phyloP scores from a whole-genome alignment of 1,140 invertebrate genomes.

The Aphelenchoides besseyi region DNA sequence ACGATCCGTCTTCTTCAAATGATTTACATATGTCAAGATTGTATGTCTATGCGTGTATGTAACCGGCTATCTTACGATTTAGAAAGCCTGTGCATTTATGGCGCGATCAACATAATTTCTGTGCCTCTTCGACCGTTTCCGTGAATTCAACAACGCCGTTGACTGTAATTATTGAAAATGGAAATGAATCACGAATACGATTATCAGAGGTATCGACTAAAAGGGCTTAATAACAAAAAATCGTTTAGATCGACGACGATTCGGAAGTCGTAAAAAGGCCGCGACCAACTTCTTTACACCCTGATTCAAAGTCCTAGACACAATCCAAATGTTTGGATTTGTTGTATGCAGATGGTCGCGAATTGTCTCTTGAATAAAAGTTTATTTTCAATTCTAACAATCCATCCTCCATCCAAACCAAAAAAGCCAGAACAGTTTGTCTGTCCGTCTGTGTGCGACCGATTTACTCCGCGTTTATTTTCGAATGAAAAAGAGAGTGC shows the following conservation, averaged over 20 bases:
- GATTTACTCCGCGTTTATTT: no score
- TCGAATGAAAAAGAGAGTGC: no score
- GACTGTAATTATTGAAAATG: neutral
- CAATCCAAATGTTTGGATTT: no score
- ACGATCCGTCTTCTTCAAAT: neutral
- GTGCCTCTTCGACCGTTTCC: neutral
- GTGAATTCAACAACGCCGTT: neutral
- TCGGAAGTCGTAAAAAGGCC: neutral
- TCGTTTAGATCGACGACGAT: constrained; percentile 4
- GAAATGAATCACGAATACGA: neutral
- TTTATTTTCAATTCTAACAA: no score
- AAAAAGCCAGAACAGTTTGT: no score
- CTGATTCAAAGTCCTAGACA: neutral
- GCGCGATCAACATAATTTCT: neutral
- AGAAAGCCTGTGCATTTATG: neutral
- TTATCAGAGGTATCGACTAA: neutral
- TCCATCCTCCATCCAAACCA: no score
- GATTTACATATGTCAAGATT: neutral
- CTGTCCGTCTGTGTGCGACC: no score
- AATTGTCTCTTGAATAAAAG: no score
- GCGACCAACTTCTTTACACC: neutral
- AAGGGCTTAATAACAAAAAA: neutral
- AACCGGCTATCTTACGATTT: neutral
- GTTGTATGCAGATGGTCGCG: no score
- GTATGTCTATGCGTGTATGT: no score